Conservation (phyloP, 1,140 invertebrate genomes). For the Drosophila repleta region DNA sequence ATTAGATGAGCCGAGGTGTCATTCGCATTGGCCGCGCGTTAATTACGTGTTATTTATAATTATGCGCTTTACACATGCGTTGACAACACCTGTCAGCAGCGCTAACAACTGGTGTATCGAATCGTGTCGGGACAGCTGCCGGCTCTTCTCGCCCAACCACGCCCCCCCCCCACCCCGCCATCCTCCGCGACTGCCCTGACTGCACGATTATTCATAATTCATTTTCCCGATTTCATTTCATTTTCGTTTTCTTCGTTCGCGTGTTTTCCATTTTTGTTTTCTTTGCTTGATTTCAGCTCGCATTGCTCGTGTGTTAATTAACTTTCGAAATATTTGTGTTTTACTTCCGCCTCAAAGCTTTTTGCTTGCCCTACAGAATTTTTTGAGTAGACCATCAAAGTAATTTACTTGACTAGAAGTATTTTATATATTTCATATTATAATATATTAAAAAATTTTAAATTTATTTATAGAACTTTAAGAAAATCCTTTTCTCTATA, state of each 20-base stretch:
- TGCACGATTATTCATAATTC: conserved; percentile 47
- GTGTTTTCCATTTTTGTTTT: conserved; percentile 27
- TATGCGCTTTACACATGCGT: conserved; percentile 75
- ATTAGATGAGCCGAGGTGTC: conserved; percentile 59
- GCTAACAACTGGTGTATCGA: conserved; percentile 29
- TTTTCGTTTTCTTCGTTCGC: conserved; percentile 29
- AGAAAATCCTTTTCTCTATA: too few species aligned
- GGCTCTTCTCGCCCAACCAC: conserved; percentile 4
- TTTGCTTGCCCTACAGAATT: too few species aligned
- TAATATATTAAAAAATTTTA: too few species aligned
- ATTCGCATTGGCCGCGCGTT: conserved; percentile 78
- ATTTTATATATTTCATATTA: too few species aligned
- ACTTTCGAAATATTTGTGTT: conserved; percentile 49
- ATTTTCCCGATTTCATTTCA: conserved; percentile 41
- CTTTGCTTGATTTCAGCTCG: conserved; percentile 7
- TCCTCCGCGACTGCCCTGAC: not conserved
- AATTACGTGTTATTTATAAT: conserved; percentile 82
- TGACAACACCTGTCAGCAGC: conserved; percentile 76
- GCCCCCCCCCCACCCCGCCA: not conserved
- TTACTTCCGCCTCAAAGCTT: conserved; percentile 40
- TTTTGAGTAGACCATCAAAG: too few species aligned
- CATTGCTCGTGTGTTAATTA: conserved; percentile 49
- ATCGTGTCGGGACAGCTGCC: conserved; percentile 5
- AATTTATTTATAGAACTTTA: too few species aligned
- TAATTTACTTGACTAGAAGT: too few species aligned